Evolutionary conservation across 2,797 vertebrate genomes (phyloP).

Genomic region (Pogonophryne albipinna): DNA sequence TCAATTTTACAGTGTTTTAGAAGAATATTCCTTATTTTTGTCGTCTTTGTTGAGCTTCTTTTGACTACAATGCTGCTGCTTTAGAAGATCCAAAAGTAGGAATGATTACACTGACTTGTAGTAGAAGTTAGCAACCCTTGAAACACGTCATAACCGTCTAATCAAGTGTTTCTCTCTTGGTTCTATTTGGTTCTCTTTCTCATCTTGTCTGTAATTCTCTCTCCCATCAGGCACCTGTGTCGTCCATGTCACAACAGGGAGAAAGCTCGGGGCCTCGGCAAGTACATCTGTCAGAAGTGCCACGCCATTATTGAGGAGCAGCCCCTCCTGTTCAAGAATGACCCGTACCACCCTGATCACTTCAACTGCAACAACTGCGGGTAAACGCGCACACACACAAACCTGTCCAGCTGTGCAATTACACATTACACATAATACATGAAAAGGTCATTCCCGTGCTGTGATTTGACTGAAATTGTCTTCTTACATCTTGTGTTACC

Average conservation of each 20-base stretch:
- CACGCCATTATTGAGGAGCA: slow-evolving; percentile 97
- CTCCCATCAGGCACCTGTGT: slow-evolving; percentile 90
- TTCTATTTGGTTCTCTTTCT: background rate
- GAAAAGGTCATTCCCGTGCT: background rate
- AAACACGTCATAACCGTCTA: background rate
- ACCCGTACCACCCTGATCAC: slow-evolving; percentile 98
- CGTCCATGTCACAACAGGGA: slow-evolving; percentile 96
- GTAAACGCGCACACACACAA: slow-evolving; percentile 71
- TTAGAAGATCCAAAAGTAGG: too few relatives aligned
- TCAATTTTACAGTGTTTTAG: too few relatives aligned
- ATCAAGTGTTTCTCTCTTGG: background rate
- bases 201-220: background rate
- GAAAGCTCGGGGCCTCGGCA: slow-evolving; percentile 95
- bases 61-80: too few relatives aligned
- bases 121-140: background rate
- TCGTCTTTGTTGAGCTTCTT: too few relatives aligned
- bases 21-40: too few relatives aligned
- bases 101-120: too few relatives aligned
- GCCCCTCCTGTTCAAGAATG: slow-evolving; percentile 96
- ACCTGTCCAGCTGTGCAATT: background rate
- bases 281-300: slow-evolving; percentile 94
- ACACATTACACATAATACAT: background rate
- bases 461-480: background rate
- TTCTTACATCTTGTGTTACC: background rate
- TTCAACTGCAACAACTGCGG: slow-evolving; percentile 98